These are phyloP conservation scores for Xenops minutus DNA, from an alignment of 2,797 vertebrate genomes.

Conservation along the genomic window DNA sequence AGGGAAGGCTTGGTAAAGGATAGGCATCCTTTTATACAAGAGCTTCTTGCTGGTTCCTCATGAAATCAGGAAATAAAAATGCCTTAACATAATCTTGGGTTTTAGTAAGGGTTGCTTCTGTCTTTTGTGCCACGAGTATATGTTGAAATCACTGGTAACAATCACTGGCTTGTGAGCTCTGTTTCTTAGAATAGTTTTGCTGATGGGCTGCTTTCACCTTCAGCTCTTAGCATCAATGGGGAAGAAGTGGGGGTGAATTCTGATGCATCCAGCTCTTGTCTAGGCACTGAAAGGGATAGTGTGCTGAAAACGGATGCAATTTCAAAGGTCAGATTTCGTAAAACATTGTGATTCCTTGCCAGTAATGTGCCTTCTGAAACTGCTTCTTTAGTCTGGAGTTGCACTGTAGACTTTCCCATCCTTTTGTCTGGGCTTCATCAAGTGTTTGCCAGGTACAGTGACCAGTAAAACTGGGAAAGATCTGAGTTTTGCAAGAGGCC, in stretches of 20 bases:
- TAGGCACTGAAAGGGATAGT: background rate
- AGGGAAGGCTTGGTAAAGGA: background rate
- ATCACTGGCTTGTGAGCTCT: background rate
- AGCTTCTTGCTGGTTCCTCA: background rate
- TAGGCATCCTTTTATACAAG: background rate
- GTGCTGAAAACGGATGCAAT: background rate
- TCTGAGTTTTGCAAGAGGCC: background rate
- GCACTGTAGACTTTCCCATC: background rate
- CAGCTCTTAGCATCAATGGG: background rate
- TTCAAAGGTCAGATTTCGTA: slow-evolving; percentile 37
- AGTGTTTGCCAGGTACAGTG: background rate
- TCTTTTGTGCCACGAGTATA: background rate
- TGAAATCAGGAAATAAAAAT: background rate
- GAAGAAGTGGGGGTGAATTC: background rate
- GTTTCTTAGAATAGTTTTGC: background rate
- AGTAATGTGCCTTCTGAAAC: background rate
- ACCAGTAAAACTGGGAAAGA: background rate
- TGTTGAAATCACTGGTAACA: background rate
- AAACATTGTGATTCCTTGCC: background rate
- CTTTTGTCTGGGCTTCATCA: background rate
- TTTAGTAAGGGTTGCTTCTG: background rate
- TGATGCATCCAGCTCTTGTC: background rate
- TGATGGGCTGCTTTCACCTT: background rate
- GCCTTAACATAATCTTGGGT: background rate
- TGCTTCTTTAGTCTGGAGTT: background rate